Evolutionary conservation across 2,888 invertebrate genomes (phyloP).

Genomic region (Pristionchus mayeri): DNA sequence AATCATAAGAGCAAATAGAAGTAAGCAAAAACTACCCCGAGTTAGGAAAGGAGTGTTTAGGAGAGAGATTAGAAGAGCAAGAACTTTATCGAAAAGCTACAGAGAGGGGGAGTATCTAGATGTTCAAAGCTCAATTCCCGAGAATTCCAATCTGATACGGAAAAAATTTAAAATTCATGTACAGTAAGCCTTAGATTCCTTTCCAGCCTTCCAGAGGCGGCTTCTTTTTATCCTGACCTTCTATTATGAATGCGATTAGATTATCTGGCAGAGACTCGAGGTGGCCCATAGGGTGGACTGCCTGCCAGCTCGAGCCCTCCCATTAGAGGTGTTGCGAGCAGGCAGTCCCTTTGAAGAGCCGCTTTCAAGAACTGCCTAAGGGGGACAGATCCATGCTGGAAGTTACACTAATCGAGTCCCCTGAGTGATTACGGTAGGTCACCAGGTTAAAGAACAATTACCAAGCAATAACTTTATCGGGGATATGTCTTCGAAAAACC

Average conservation of each 20-base stretch:
- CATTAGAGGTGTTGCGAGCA: background rate
- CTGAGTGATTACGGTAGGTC: too few relatives aligned
- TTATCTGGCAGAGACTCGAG: background rate
- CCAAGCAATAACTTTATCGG: too few relatives aligned
- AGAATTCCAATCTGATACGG: too few relatives aligned
- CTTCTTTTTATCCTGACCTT: background rate
- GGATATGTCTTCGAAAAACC: too few relatives aligned
- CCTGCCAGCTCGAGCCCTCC: background rate
- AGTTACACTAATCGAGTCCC: too few relatives aligned
- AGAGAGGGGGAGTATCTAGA: too few relatives aligned
- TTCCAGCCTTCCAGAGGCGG: background rate
- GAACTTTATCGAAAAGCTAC: background rate
- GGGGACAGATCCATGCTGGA: background rate
- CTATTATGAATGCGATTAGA: background rate
- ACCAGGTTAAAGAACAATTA: too few relatives aligned
- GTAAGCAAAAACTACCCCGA: background rate
- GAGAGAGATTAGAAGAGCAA: constrained; percentile 17
- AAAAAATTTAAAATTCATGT: too few relatives aligned
- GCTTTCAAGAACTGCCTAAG: background rate
- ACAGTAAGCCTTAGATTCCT: too few relatives aligned
- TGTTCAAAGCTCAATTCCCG: too few relatives aligned
- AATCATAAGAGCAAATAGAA: constrained; percentile 24
- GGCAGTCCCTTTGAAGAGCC: background rate
- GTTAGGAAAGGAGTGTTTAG: background rate
- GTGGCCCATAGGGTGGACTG: background rate